Percentiles rank a stretch among this genome's conserved stretches.
These are phyloP conservation scores for Siniperca undulata DNA, from an alignment of 2,797 vertebrate species.

Conservation along the genomic window DNA sequence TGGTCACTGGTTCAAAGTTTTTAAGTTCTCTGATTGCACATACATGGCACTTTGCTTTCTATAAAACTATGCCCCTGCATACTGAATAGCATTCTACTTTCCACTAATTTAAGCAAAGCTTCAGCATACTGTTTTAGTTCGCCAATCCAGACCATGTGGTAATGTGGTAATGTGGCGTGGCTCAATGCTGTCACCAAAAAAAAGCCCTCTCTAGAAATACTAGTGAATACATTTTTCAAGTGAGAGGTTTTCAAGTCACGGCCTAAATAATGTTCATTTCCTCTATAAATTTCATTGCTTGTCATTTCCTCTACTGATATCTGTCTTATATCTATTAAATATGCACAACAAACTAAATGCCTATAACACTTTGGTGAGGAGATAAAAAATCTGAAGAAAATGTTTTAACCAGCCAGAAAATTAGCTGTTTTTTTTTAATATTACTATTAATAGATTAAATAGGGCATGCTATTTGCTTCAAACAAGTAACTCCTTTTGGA, in stretches of 20 bases:
- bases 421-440: too few relatives aligned
- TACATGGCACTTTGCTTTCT: neutral
- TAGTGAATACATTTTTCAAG: neutral
- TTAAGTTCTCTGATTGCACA: neutral
- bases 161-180: too few relatives aligned
- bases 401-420: neutral
- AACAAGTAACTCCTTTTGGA: neutral
- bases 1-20: neutral
- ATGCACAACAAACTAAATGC: neutral
- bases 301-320: neutral
- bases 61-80: neutral
- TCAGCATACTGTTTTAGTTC: neutral
- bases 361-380: neutral
- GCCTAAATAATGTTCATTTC: neutral
- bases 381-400: neutral
- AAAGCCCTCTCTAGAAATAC: neutral
- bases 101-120: neutral
- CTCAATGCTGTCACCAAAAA: neutral
- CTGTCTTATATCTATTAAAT: neutral
- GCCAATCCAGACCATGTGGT: neutral
- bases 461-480: neutral
- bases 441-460: neutral
- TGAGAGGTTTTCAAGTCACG: too few relatives aligned
- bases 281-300: neutral
- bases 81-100: neutral